These are phyloP conservation scores for Nasonia oneida DNA, from an alignment of 2,888 invertebrate species.

Conservation along the genomic window DNA sequence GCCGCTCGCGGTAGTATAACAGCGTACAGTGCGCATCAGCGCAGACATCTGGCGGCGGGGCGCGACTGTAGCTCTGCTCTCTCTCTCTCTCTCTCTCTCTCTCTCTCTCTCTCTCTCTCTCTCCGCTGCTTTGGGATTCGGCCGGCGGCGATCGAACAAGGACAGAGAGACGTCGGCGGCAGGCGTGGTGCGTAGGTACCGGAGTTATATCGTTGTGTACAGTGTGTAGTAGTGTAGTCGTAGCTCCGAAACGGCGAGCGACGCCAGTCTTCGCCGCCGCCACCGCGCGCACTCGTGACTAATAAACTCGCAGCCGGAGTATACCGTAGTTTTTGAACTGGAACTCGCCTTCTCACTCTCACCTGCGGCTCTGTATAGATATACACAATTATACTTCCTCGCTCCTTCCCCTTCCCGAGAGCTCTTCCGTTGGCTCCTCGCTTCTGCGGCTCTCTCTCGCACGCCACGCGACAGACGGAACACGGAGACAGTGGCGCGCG, in stretches of 20 bases:
- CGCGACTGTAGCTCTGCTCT: not conserved
- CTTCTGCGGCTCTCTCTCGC: no score
- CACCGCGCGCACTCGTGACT: not conserved
- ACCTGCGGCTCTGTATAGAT: no score
- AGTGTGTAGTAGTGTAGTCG: not conserved
- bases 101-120: no score
- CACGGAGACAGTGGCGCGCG: not conserved
- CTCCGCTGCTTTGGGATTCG: not conserved
- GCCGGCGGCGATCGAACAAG: conserved; percentile 27
- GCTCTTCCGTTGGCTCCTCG: not conserved
- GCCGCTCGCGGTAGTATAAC: not conserved
- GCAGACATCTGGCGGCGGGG: conserved; percentile 2
- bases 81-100: no score
- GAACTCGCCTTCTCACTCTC: not conserved
- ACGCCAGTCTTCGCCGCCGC: not conserved
- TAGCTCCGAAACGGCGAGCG: not conserved
- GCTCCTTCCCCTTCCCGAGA: not conserved
- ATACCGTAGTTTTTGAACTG: not conserved
- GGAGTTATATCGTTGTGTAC: not conserved
- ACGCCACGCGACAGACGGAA: no score
- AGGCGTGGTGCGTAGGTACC: conserved; percentile 30
- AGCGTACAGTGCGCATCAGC: not conserved
- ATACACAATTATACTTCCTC: not conserved
- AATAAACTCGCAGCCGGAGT: not conserved
- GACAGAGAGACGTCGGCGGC: conserved; percentile 37